Evolutionary conservation across 1,140 invertebrate species (phyloP).

Genomic region (Pseudomyrmex gracilis): DNA sequence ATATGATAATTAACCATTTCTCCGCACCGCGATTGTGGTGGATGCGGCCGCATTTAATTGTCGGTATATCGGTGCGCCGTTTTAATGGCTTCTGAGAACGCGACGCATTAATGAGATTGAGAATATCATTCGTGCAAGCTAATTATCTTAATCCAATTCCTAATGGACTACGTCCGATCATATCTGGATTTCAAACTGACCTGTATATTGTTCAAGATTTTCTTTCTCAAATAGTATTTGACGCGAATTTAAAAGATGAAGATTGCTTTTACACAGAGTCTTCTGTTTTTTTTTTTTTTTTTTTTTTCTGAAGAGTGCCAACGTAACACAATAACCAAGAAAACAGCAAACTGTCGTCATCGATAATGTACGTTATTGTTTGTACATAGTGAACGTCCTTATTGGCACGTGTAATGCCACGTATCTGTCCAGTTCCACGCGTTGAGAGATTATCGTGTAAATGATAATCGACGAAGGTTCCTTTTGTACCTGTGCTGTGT

Average conservation of each 20-base stretch:
- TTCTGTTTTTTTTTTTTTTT: too few species aligned
- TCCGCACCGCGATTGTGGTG: conserved; percentile 26
- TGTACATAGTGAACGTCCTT: conserved; percentile 64
- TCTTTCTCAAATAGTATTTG: background rate
- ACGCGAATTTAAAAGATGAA: background rate
- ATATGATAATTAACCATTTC: conserved; percentile 62
- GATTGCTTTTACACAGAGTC: background rate
- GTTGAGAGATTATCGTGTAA: conserved; percentile 66
- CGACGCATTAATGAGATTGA: conserved; percentile 43
- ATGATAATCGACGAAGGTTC: conserved; percentile 65
- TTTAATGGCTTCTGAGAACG: conserved; percentile 53
- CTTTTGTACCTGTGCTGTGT: conserved; percentile 64
- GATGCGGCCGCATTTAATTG: conserved; percentile 39
- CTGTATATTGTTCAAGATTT: background rate
- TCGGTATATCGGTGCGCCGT: conserved; percentile 25
- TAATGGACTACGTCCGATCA: background rate
- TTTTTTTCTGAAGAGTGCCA: too few species aligned
- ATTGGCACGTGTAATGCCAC: conserved; percentile 62
- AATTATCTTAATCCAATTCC: conserved; percentile 38
- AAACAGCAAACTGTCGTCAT: conserved; percentile 8
- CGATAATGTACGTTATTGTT: conserved; percentile 43
- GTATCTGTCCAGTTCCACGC: conserved; percentile 70
- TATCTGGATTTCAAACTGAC: background rate
- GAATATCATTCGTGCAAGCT: background rate
- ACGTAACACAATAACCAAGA: background rate